Base-by-base conservation (phyloP, 1,140 invertebrate genomes). In the Alviniconcha marisindica region DNA sequence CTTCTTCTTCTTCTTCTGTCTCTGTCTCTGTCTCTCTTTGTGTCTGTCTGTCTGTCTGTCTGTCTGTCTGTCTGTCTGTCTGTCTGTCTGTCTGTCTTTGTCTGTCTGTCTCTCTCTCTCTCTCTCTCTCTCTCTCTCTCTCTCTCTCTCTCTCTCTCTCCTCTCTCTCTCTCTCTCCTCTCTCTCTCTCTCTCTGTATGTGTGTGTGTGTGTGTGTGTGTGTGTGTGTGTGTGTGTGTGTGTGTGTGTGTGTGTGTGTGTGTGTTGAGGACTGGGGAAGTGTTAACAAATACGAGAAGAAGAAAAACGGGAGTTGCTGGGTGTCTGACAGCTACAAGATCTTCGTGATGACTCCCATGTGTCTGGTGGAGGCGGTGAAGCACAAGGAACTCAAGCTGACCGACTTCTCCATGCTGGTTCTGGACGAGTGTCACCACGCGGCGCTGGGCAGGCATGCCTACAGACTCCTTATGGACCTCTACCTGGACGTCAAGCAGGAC, bases 371-470 rank as follows among this genome's bases (percentile, higher is more conserved):
- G 83, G 86, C 90, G 18, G 77, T 92, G 1, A 71, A 85, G 24
- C 81, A 86, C 10, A 82, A 87, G 74, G 81, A 86, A 24, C 79
- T 84, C 12, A 80, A 36, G n/a, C 79, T 90, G 24, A 82, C 83
- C 28, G 76, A 85, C 15, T 90, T 92, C 51, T 87, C 87, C 0
- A 66, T 92, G 77, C 63, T 92, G 36, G 85, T 92, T 12, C 91
- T 92, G 87, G 92, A 93, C 81, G 92, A 93, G 80, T 93, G 92
- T 84, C 92, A 93, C 69, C 91, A 93, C 73, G 85, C 91, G 31
- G 54, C 14, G 5, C 54, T 14, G 18, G 76, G 76, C 12, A 54
- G 54, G 3, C 76, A 77, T 18, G 38, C 76, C 51, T 77, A 54
- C n/a, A 56, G n/a, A 31, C 18, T 31, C 24, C 44, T 77, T 15